phyloP scores from a whole-genome alignment of 1,140 invertebrate species.

The Magallana ariakensis region DNA sequence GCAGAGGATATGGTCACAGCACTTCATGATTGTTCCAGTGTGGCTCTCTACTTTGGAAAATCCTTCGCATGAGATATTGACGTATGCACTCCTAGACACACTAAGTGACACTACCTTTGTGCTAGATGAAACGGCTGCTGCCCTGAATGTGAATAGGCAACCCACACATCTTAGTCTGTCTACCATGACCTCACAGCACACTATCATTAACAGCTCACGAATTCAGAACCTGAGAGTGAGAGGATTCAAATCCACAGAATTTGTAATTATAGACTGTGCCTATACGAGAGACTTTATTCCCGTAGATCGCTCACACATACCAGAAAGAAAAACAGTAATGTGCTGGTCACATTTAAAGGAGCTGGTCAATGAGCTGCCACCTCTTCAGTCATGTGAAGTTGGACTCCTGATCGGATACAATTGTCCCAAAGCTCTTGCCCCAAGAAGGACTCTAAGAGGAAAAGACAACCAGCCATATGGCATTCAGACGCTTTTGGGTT shows the following conservation, averaged over 20 bases:
- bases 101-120: conserved; percentile 56
- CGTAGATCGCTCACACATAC: conserved; percentile 35
- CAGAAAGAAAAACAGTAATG: neutral
- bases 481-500: conserved; percentile 41
- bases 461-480: conserved; percentile 45
- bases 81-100: conserved; percentile 57
- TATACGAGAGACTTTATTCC: conserved; percentile 56
- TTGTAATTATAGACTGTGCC: neutral
- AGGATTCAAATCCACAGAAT: conserved; percentile 42
- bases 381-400: too few species aligned
- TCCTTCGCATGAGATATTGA: conserved; percentile 45
- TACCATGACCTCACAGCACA: too few species aligned
- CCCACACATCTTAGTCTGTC: too few species aligned
- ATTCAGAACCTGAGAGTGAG: conserved; percentile 41
- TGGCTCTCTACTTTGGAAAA: conserved; percentile 53
- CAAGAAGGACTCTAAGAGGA: conserved; percentile 31
- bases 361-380: too few species aligned
- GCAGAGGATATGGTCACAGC: too few species aligned
- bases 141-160: too few species aligned
- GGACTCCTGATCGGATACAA: too few species aligned
- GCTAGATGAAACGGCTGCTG: too few species aligned
- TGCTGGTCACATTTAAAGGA: too few species aligned
- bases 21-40: conserved; percentile 61
- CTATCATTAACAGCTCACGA: conserved; percentile 35
- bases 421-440: too few species aligned